Conservation (phyloP, 2,113 vertebrate species). For the Plotosus lineatus region DNA sequence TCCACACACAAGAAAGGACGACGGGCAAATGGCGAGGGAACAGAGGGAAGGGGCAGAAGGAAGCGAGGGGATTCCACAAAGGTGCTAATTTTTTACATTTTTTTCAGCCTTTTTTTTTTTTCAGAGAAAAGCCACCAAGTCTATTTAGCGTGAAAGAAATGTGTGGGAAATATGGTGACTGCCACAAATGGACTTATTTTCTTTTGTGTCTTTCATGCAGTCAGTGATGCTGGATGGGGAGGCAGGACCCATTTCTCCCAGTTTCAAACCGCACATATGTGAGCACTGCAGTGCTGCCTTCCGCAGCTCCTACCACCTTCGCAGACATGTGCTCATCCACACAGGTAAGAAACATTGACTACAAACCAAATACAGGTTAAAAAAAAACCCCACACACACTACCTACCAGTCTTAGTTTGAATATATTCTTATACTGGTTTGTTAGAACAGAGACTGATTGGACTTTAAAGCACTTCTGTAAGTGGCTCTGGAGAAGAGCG, state of each 20-base stretch:
- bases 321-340: constrained; percentile 97
- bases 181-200: background rate
- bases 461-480: too few species aligned
- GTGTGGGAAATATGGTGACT: background rate
- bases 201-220: background rate
- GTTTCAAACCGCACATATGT: constrained; percentile 96
- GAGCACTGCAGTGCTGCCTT: constrained; percentile 98
- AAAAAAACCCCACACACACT: too few species aligned
- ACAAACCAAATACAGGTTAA: background rate
- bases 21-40: constrained; percentile 88
- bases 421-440: too few species aligned
- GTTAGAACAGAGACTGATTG: too few species aligned
- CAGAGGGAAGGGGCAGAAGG: constrained; percentile 91
- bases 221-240: constrained; percentile 81
- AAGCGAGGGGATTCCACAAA: constrained; percentile 82
- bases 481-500: too few species aligned
- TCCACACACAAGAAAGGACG: constrained; percentile 85
- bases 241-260: constrained; percentile 84
- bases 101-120: background rate
- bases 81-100: constrained; percentile 54
- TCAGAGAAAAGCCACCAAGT: background rate
- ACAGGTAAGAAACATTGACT: constrained; percentile 79
- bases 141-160: background rate
- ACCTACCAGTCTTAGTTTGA: too few species aligned
- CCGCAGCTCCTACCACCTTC: constrained; percentile 97